Evolutionary conservation across 2,888 invertebrate genomes (phyloP), one percentile per base, ranked within the genome.

Genomic region (Orchesella flavescens): DNA sequence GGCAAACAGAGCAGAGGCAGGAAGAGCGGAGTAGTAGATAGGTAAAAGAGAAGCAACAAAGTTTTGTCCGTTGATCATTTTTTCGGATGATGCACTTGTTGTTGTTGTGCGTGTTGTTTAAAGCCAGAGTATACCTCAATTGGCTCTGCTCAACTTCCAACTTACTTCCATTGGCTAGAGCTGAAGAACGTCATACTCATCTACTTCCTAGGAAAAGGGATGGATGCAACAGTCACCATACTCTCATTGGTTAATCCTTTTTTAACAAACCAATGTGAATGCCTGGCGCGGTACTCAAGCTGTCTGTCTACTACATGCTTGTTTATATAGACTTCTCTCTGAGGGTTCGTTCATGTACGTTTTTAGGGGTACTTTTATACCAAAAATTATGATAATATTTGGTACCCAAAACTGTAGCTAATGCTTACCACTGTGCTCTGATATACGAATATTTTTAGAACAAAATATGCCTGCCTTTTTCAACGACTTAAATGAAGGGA

Each of bases 41-140:
- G 34, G 34, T 7, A 34, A 34, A 34, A 34, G 34, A 34, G 34
- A 34, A 34, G 65, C 9, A 76, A 76, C 76, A 76, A 76, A 76
- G 76, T 76, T 66, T 76, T 68, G 76, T 68, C 76, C 68, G 76
- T 76, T 76, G 59, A 34, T 2, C 57, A 76, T 76, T 76, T 76
- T 66, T 55, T 53, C 19, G n/a, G 49, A 34, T 34, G 34, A 34
- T 34, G 34, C 34, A 34, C 24, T 15, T 10, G 49, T 69, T 46
- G 17, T 21, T 53, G 43, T 53, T n/a, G 34, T 57, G 24, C 57
- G 55, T 49, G 15, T 49, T 49, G 49, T 49, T 49, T n/a, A 10
- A 49, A 23, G 34, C 23, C 12, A n/a, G 63, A 63, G 24, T 24
- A 24, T 12, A 24, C 49, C 10, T 19, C 10, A 2, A 21, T 17